Conservation (phyloP, 2,797 vertebrate genomes). For the Squalus acanthias region DNA sequence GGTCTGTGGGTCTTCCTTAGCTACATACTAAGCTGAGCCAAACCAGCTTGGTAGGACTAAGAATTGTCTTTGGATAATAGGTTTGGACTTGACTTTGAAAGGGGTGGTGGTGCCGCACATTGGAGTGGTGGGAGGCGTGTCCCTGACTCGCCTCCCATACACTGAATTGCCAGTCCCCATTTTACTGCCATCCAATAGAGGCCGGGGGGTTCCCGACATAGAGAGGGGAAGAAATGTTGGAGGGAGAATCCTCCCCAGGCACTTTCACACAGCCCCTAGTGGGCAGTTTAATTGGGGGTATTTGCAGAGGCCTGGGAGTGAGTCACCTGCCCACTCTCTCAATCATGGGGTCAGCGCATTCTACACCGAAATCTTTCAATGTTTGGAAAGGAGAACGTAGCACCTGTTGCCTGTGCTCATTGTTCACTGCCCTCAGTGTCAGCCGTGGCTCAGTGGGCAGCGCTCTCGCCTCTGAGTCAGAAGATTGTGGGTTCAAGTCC, state of each 20-base stretch:
- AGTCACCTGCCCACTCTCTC: background rate
- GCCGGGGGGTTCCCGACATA: background rate
- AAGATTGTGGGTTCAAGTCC: too few relatives aligned
- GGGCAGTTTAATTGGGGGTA: constrained; percentile 20
- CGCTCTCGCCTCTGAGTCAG: too few relatives aligned
- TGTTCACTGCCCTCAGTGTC: background rate
- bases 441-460: too few relatives aligned
- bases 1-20: background rate
- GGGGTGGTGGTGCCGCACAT: background rate
- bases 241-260: background rate
- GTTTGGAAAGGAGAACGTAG: background rate
- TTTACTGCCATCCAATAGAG: background rate
- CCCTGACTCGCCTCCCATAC: background rate
- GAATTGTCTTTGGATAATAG: background rate
- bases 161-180: background rate
- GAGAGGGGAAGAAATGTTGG: background rate
- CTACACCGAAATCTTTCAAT: background rate
- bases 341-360: background rate
- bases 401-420: background rate
- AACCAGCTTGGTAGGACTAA: background rate
- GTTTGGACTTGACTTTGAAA: background rate
- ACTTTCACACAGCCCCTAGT: background rate
- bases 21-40: background rate
- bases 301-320: constrained; percentile 12
- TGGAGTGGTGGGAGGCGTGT: background rate